phyloP scores from a whole-genome alignment of 2,888 invertebrate species.

The Alitta virens region DNA sequence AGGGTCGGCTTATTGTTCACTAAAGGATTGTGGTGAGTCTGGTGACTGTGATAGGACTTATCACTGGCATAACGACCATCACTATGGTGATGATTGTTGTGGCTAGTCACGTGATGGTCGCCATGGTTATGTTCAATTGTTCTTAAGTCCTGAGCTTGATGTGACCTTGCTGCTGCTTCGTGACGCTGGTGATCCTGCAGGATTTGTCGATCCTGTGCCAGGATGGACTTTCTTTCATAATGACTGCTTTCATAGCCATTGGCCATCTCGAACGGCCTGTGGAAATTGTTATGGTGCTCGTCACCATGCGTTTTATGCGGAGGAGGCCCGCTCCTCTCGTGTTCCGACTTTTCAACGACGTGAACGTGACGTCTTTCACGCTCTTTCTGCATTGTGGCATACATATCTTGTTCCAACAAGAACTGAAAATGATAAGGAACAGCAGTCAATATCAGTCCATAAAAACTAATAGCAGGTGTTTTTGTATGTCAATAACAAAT shows the following conservation, averaged over 20 bases:
- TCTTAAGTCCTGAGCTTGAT: too few relatives aligned
- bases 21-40: background rate
- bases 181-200: slow-evolving; percentile 5
- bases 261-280: slow-evolving; percentile 16
- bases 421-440: slow-evolving; percentile 6
- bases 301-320: background rate
- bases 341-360: slow-evolving; percentile 9
- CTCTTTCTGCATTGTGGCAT: background rate
- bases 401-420: slow-evolving; percentile 9
- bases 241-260: slow-evolving; percentile 16
- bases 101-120: background rate
- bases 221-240: slow-evolving; percentile 8
- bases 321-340: slow-evolving; percentile 4
- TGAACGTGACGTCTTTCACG: slow-evolving; percentile 4
- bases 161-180: too few relatives aligned
- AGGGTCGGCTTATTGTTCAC: background rate
- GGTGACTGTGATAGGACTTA: background rate
- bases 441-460: background rate
- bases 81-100: background rate
- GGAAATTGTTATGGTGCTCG: slow-evolving; percentile 8
- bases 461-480: too few relatives aligned
- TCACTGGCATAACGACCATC: background rate
- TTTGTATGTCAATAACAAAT: too few relatives aligned
- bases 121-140: background rate
- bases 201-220: slow-evolving; percentile 15